A percentile compares a stretch with the other conserved stretches of the same genome.
Conservation (phyloP, 1,140 invertebrate genomes). For the Drosophila busckii region DNA sequence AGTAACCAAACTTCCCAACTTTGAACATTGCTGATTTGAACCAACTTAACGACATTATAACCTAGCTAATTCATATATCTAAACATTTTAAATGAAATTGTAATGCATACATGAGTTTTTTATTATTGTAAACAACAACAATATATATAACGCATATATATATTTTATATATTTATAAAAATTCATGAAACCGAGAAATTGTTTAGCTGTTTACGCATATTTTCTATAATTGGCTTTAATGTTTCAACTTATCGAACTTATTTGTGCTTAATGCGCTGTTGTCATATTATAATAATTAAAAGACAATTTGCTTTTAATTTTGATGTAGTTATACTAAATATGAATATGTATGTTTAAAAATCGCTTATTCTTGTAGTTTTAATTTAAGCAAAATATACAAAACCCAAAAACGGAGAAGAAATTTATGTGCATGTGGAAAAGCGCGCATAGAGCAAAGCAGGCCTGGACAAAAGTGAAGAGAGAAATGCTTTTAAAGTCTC, state of each 20-base stretch:
- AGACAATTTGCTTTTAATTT: conserved; percentile 58
- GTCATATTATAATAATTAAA: conserved; percentile 27
- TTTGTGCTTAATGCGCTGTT: conserved; percentile 52
- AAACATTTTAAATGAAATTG: conserved; percentile 60
- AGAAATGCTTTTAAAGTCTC: conserved; percentile 77
- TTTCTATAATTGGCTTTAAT: conserved; percentile 73
- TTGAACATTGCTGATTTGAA: conserved; percentile 19
- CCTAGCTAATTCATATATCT: conserved; percentile 40
- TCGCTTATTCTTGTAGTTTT: conserved; percentile 77
- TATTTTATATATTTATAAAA: conserved; percentile 76
- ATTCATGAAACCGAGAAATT: conserved; percentile 57
- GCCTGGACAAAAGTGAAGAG: conserved; percentile 66
- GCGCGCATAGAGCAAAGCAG: conserved; percentile 48
- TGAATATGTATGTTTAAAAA: conserved; percentile 65
- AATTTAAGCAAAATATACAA: conserved; percentile 77
- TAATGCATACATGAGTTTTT: conserved; percentile 66
- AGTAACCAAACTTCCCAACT: conserved; percentile 13
- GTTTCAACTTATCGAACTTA: conserved; percentile 52
- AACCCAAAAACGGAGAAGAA: too few species aligned
- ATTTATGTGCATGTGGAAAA: conserved; percentile 41
- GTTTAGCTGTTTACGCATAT: conserved; percentile 57
- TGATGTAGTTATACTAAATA: conserved; percentile 64
- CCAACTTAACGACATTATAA: conserved; percentile 22
- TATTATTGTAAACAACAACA: conserved; percentile 20
- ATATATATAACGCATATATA: conserved; percentile 45